Percentiles rank a stretch among this genome's conserved stretches.
Evolutionary conservation across 2,113 vertebrate genomes (phyloP).

Genomic region (Daboia siamensis): DNA sequence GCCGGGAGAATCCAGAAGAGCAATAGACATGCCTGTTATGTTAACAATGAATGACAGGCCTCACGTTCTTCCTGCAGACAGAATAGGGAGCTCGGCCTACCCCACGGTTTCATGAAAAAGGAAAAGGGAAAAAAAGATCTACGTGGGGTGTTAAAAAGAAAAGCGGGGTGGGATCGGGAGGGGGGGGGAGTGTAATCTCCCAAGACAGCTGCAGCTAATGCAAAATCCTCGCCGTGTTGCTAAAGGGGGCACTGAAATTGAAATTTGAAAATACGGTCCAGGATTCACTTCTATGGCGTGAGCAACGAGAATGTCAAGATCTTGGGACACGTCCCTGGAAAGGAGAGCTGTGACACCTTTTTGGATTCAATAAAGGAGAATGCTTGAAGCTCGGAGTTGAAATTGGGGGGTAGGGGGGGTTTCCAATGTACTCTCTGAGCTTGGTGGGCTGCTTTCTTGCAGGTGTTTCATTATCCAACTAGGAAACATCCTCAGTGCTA

Average conservation of each 20-base stretch:
- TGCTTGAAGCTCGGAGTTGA: too few relatives aligned
- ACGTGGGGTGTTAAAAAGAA: not conserved
- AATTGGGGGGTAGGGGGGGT: too few relatives aligned
- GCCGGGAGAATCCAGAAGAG: slow-evolving; percentile 14
- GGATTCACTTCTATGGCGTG: not conserved
- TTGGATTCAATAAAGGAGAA: too few relatives aligned
- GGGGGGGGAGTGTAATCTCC: not conserved
- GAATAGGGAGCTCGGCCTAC: not conserved
- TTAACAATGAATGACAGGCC: slow-evolving; percentile 20
- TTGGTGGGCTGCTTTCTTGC: too few relatives aligned
- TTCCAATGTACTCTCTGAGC: too few relatives aligned
- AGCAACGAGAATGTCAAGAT: not conserved
- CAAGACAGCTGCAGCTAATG: not conserved
- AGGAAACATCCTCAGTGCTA: too few relatives aligned
- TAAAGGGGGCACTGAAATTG: not conserved
- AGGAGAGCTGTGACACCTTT: too few relatives aligned
- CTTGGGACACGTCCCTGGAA: too few relatives aligned
- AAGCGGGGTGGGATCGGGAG: too few relatives aligned
- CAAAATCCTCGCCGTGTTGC: not conserved
- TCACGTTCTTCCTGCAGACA: slow-evolving; percentile 19
- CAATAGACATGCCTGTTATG: slow-evolving; percentile 12
- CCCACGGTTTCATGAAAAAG: not conserved
- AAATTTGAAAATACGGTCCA: not conserved
- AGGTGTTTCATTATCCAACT: too few relatives aligned
- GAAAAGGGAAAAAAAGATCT: not conserved